Evolutionary conservation across 1,140 invertebrate species (phyloP).

Genomic region (Ruditapes philippinarum): DNA sequence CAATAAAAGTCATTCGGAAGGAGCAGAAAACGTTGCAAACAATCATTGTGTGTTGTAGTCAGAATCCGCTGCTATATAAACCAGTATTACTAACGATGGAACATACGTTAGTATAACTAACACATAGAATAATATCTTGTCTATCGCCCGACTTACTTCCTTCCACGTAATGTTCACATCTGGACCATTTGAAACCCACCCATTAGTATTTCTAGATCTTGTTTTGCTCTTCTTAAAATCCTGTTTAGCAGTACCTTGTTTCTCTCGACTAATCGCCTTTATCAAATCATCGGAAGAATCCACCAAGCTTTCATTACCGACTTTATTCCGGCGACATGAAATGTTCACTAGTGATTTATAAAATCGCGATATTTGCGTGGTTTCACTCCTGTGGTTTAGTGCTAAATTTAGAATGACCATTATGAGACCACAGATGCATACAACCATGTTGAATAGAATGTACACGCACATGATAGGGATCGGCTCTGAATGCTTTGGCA

Average conservation of each 20-base stretch:
- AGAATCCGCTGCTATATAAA: background rate
- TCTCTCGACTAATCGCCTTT: background rate
- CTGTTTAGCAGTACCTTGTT: background rate
- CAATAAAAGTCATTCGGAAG: too few species aligned
- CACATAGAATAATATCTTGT: background rate
- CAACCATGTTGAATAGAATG: background rate
- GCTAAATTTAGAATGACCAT: background rate
- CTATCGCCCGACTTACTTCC: background rate
- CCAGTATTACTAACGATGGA: background rate
- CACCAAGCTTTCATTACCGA: background rate
- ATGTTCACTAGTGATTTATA: background rate
- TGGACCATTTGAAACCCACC: background rate
- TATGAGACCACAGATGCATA: background rate
- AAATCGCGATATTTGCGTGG: background rate
- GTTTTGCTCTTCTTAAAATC: background rate
- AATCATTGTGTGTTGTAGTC: background rate
- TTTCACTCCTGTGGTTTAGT: background rate
- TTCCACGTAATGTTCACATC: background rate
- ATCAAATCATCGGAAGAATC: background rate
- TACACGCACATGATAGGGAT: slow-evolving; percentile 16
- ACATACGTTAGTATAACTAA: background rate
- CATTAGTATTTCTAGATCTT: background rate
- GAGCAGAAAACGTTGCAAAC: background rate
- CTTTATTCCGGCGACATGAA: background rate
- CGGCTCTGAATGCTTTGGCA: slow-evolving; percentile 23